Evolutionary conservation across 2,888 invertebrate genomes (phyloP), one percentile per base, ranked within the genome.

Genomic region (Athalia cordata): DNA sequence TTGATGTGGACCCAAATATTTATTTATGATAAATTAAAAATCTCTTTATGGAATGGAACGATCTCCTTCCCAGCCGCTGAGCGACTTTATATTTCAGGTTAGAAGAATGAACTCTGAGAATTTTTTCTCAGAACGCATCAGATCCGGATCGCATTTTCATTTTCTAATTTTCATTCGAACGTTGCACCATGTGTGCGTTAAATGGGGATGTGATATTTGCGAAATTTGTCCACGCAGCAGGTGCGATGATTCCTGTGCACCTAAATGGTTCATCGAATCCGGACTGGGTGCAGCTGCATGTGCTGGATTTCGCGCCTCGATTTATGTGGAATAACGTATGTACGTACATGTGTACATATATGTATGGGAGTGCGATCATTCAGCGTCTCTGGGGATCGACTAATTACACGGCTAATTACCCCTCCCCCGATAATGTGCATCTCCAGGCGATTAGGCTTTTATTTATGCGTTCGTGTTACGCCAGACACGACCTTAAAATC

Each of bases 401-500:
- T 72, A 72, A 72, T 72, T 72, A 72, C 72, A 59, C 59, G 72
- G 43, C 72, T 59, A 72, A 72, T 72, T 59, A 72, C 72, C 72
- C 55, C 57, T 7, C 9, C 13, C 13, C 47, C 72, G 45, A 59
- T 59, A 45, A 65, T 43, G 45, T 5, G 72, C 72, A 13, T 13
- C n/a, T 7, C 9, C n/a, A 4, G n/a, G 9, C 55, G 55, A n/a
- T 11, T 9, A 55, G 55, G 55, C 7, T 29, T 29, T 29, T 29
- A 29, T 29, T 29, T 29, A 29, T n/a, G 47, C 66, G 11, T 8
- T 55, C 68, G 52, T 29, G 29, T 29, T 29, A 29, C 29, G 29
- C 29, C 29, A 29, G 29, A 29, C 29, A 29, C 29, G 29, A 29
- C 29, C 29, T 29, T 29, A 29, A 29, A 29, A 29, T 2, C 29